Base-by-base conservation (phyloP, 2,888 invertebrate species). In the Ecliptopera silaceata region DNA sequence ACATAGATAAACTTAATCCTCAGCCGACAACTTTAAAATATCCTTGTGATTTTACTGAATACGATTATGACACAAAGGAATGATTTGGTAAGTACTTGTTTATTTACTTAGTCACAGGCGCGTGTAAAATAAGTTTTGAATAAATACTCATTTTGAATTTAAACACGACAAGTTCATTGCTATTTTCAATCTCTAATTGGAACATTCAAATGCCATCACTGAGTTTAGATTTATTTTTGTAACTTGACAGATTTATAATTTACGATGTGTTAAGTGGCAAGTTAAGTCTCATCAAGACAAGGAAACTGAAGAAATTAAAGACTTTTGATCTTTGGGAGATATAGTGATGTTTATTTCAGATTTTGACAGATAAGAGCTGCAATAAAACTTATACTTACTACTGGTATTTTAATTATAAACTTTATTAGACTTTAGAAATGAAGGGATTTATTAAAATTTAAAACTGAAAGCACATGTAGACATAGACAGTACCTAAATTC, bases 281-380 rank as follows among this genome's bases (percentile, higher is more conserved):
- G 38, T 22, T 53, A 32, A 29, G 43, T 29, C 42, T 44, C 22
- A 29, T 39, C 32, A 15, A 32, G 39, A 31, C 20, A 10, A 41
- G 26, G 47, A 55, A 48, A 36, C 48, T 8, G 31, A 18, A 11
- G 29, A 4, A 8, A 43, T 43, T 29, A 42, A n/a, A 48, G n/a
- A 13, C 32, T 22, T 49, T 55, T 48, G 38, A 29, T 44, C 29
- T 46, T 46, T 22, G 4, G 20, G 15, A 26, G 34, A 46, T 46
- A 34, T 46, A 22, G 18, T 45, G 34, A 46, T 13, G 36, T 36
- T 46, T 46, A 32, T 46, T 36, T 22, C 8, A 44, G 20, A 10
- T 45, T 45, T 45, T 45, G 32, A 46, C 79, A 62, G n/a, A 72
- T 2, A 71, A 68, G 1, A 66, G 6, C 10, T 15, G 15, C n/a